Evolutionary conservation across 2,888 invertebrate species (phyloP), one percentile per base, ranked within the genome.

Genomic region (Eulithis prunata): DNA sequence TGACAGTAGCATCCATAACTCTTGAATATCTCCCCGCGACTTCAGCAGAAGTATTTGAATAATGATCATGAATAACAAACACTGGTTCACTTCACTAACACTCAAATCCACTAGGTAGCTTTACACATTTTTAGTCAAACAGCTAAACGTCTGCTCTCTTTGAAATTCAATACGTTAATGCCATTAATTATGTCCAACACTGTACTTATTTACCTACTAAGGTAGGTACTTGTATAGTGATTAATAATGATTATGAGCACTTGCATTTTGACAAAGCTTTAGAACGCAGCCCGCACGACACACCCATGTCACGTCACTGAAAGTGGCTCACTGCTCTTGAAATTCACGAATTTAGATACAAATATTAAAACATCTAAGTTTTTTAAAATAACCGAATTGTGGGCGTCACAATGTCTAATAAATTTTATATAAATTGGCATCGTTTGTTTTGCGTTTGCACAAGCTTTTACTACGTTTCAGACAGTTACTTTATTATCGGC

Each of bases 371-470:
- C 63, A 62, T 68, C 60, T 52, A 55, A 66, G 66, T 63, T 63
- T 45, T 66, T 64, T 63, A 67, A 74, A 74, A 74, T 70, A 70
- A 60, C 62, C 52, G 45, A 64, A 68, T 55, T 45, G 63, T 68
- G 64, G 68, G 65, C 71, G 69, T 72, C 63, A 73, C 69, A 69
- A 69, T 71, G 68, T 68, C 68, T 53, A 70, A 74, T 72, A 71
- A 71, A 70, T 67, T 64, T 62, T 38, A 47, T 53, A 57, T 58
- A 62, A 66, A 72, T 69, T 62, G 47, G 59, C 47, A 53, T 57
- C 54, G 45, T 62, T 57, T 66, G 53, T 69, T 66, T 69, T 49
- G 52, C 53, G n/a, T 62, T 62, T 67, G 69, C 70, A 64, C 66
- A 66, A 62, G 46, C 64, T 60, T 73, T 32, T 36, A 61, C 65